Conservation (phyloP, 2,113 vertebrate genomes). For the Microtus oregoni region DNA sequence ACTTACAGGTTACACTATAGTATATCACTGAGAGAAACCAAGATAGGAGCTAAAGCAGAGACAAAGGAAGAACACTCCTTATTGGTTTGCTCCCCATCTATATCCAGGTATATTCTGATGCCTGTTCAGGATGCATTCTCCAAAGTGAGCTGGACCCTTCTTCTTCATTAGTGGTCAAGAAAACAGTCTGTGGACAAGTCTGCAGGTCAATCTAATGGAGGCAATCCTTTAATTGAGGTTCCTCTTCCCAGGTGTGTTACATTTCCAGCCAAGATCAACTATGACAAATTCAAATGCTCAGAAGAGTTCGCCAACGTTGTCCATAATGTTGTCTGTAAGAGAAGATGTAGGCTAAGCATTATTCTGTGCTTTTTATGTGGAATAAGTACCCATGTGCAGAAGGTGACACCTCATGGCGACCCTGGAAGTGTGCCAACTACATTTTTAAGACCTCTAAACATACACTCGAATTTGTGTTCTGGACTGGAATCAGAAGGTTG, state of each 20-base stretch:
- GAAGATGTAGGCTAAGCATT: background rate
- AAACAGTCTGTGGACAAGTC: background rate
- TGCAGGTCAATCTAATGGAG: background rate
- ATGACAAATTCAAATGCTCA: background rate
- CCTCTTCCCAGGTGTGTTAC: background rate
- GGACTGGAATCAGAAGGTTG: background rate
- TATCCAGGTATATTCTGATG: background rate
- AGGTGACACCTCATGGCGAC: rapidly evolving
- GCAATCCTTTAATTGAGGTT: background rate
- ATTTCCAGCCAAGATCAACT: background rate
- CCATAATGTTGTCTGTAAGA: background rate
- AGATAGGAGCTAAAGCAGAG: background rate
- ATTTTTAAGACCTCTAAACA: background rate
- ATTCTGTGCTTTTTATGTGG: background rate
- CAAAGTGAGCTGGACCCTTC: background rate
- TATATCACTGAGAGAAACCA: background rate
- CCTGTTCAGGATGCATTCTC: background rate
- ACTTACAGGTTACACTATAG: background rate
- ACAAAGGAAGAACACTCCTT: background rate
- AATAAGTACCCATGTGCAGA: too few relatives aligned
- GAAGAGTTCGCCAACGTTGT: background rate
- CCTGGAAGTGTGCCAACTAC: background rate
- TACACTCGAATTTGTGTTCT: background rate
- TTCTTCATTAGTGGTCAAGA: background rate
- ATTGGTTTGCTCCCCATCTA: background rate